phyloP scores from a whole-genome alignment of 2,113 vertebrate species.

The Xiphorhynchus elegans region DNA sequence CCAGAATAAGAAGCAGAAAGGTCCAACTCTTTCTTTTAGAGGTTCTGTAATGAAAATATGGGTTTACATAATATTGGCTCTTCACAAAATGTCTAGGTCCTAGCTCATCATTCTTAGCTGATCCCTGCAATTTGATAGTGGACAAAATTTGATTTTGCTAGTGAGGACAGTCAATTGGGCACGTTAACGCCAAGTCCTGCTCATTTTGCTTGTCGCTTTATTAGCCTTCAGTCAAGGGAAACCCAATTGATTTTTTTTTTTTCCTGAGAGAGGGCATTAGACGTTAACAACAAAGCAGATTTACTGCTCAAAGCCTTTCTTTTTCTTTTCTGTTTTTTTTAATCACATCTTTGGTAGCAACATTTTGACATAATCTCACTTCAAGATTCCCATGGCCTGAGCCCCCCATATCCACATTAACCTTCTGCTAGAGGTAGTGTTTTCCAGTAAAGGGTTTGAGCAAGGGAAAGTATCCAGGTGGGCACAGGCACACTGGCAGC shows the following conservation, averaged over 20 bases:
- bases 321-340: neutral
- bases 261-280: neutral
- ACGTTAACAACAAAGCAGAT: neutral
- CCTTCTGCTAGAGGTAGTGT: neutral
- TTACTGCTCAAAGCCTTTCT: neutral
- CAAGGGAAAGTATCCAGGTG: neutral
- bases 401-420: accelerated
- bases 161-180: neutral
- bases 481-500: neutral
- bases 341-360: neutral
- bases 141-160: neutral
- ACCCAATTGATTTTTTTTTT: neutral
- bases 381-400: neutral
- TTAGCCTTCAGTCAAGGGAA: neutral
- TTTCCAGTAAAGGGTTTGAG: neutral
- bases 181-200: neutral
- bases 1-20: neutral
- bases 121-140: neutral
- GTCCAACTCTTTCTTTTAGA: neutral
- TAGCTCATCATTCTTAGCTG: neutral
- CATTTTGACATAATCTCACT: neutral
- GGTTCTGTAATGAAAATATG: neutral
- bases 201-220: neutral
- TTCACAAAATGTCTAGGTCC: neutral
- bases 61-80: neutral